Percentiles rank a stretch among this genome's conserved stretches.
These are phyloP conservation scores for Melanotaenia duboulayi DNA, from an alignment of 2,113 vertebrate genomes.

Conservation along the genomic window DNA sequence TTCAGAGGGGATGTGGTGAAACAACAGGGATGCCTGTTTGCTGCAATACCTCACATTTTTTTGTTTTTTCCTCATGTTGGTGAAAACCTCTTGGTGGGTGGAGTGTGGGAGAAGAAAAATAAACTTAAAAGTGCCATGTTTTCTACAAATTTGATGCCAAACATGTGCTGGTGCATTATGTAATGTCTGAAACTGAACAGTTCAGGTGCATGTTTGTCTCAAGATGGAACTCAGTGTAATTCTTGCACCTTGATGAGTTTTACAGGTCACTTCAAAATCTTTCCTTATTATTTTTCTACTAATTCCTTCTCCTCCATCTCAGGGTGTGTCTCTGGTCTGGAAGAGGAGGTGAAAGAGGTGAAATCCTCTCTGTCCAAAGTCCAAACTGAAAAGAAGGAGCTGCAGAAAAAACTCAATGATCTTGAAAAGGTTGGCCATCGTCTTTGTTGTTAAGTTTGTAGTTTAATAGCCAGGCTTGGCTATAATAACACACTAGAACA, in stretches of 20 bases:
- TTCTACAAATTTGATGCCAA: slow-evolving; percentile 19
- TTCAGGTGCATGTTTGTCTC: slow-evolving; percentile 4
- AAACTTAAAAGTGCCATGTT: slow-evolving; percentile 24
- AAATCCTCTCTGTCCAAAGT: slow-evolving; percentile 84
- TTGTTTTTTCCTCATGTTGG: background rate
- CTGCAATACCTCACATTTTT: slow-evolving; percentile 10
- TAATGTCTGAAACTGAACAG: slow-evolving; percentile 24
- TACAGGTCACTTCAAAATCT: background rate
- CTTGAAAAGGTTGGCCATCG: slow-evolving; percentile 88
- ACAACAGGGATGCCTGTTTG: slow-evolving; percentile 61
- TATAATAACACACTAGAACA: background rate
- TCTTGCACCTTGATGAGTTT: background rate
- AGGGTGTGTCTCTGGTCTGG: slow-evolving; percentile 86
- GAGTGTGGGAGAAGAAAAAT: slow-evolving; percentile 47
- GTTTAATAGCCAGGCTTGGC: background rate
- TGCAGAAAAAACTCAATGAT: slow-evolving; percentile 89
- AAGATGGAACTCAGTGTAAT: background rate
- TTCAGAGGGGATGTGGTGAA: slow-evolving; percentile 34
- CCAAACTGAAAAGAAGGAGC: slow-evolving; percentile 89
- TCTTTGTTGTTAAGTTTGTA: background rate
- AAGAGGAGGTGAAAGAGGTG: slow-evolving; percentile 89
- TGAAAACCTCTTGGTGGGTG: slow-evolving; percentile 41
- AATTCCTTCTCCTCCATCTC: background rate
- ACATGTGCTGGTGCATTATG: slow-evolving; percentile 15
- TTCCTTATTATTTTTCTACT: background rate